A percentile compares a stretch with the other conserved stretches of the same genome.
These are phyloP conservation scores for Laterallus jamaicensis DNA, from an alignment of 2,113 vertebrate species.

Conservation along the genomic window DNA sequence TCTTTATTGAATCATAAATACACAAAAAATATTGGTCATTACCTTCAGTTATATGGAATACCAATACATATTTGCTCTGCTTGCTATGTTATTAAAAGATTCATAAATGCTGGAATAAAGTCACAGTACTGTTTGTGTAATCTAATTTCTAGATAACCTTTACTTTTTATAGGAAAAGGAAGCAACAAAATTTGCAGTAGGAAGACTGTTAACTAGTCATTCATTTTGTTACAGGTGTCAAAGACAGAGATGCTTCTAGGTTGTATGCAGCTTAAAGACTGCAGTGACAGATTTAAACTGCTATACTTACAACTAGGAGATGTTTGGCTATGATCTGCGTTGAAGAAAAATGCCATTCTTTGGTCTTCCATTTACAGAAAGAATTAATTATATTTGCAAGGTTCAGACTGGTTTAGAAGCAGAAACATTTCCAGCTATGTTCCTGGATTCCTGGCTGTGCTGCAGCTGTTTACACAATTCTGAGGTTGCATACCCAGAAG, in stretches of 20 bases:
- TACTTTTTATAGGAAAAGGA: conserved; percentile 6
- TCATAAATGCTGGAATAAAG: not conserved
- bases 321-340: not conserved
- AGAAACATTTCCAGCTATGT: not conserved
- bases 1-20: not conserved
- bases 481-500: not conserved
- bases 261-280: not conserved
- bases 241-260: not conserved
- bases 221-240: conserved; percentile 20
- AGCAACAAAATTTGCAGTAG: not conserved
- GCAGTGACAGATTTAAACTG: not conserved
- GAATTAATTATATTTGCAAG: not conserved
- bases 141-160: not conserved
- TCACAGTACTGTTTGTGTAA: not conserved
- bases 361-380: conserved; percentile 18
- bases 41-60: not conserved
- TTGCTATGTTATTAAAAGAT: not conserved
- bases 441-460: not conserved
- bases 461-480: conserved; percentile 6
- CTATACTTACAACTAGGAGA: not conserved
- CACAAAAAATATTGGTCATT: not conserved
- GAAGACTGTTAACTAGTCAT: not conserved
- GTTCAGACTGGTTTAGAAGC: not conserved
- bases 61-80: not conserved
- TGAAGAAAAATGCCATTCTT: conserved; percentile 14